Base-by-base conservation (phyloP, 2,888 invertebrate genomes). In the Eristalinus aeneus region DNA sequence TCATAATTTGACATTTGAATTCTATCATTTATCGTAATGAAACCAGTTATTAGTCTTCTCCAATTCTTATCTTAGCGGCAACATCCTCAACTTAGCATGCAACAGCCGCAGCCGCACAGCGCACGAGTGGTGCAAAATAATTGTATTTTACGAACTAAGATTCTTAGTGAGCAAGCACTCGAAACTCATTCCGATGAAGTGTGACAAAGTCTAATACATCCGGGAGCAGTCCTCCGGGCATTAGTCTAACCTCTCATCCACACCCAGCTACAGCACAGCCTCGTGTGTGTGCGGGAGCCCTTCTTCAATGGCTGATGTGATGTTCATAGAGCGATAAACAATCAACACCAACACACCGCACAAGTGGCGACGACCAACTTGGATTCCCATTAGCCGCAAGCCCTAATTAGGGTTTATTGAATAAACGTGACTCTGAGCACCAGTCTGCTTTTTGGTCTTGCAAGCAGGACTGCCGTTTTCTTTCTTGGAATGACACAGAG, bases 341-440 rank as follows among this genome's bases (percentile, higher is more conserved):
- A 32, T 34, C 64, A 27, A 12, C 16, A 56, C 54, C 61, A 69
- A 72, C 73, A 72, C 73, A 77, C 67, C 36, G 27, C 53, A 22
- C 39, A 74, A 68, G 36, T 31, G 65, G 12, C 46, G 64, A 84
- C 68, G 77, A 82, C 82, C 69, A 86, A 86, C 82, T 82, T 86
- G 82, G 73, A 81, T 69, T 81, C 69, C 85, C 67, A 81, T 85
- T 81, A 85, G 76, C 81, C 81, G 77, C 81, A 78, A 86, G 69
- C 77, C 86, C 82, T 86, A 86, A 86, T 86, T 82, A 86, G 86
- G 82, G 86, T 86, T 86, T 86, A 86, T 86, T 82, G 82, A 86
- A 78, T 39, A 73, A 69, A 86, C 86, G 86, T 86, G 86, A 82
- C 73, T 81, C 60, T 82, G 53, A 34, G 22, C 58, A 63, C 53